These are phyloP conservation scores for Patagioenas fasciata DNA, from an alignment of 2,113 vertebrate genomes.

Conservation along the genomic window DNA sequence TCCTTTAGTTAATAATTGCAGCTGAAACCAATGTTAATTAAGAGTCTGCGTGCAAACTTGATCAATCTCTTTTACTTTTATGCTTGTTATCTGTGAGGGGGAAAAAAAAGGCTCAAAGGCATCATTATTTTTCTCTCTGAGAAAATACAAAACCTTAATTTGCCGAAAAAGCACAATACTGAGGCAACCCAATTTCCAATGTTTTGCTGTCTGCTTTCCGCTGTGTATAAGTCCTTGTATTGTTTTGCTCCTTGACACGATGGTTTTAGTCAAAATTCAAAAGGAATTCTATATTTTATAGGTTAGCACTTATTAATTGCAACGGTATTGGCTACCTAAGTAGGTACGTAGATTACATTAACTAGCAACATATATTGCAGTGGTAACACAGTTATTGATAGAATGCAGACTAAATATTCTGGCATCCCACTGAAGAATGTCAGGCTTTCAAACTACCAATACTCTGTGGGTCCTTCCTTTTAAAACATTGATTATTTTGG, in stretches of 20 bases:
- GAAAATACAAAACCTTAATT: not conserved
- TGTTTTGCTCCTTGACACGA: not conserved
- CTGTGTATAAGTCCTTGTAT: not conserved
- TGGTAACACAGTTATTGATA: rapidly evolving
- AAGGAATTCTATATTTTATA: not conserved
- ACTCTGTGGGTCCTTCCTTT: not conserved
- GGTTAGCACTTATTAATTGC: not conserved
- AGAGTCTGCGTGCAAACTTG: not conserved
- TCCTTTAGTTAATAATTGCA: not conserved
- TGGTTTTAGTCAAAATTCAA: not conserved
- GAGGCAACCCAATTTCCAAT: not conserved
- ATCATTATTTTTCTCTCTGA: not conserved
- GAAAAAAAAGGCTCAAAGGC: not conserved
- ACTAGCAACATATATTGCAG: not conserved
- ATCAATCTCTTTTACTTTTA: not conserved
- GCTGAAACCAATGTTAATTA: not conserved
- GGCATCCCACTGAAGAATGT: not conserved
- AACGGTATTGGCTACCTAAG: not conserved
- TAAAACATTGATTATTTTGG: not conserved
- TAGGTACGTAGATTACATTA: not conserved
- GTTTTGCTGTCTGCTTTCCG: not conserved
- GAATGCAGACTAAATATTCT: not conserved
- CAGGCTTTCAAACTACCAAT: not conserved
- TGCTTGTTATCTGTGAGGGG: rapidly evolving
- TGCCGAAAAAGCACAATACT: not conserved